phyloP scores from a whole-genome alignment of 2,888 invertebrate genomes.

The Ceratothoa steindachneri region DNA sequence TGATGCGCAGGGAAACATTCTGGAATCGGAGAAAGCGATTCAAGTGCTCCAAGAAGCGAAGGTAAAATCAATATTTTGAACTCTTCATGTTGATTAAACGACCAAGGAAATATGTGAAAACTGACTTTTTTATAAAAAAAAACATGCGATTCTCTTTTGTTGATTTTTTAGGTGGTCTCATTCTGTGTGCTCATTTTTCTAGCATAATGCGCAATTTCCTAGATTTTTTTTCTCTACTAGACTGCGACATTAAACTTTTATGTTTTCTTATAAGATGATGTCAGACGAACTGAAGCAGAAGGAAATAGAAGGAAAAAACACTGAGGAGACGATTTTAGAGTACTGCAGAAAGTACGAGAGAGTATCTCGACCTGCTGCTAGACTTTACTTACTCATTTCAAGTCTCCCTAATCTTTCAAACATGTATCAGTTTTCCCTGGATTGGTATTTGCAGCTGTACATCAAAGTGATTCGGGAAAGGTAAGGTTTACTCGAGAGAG shows the following conservation, averaged over 20 bases:
- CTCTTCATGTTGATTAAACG: too few relatives aligned
- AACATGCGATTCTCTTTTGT: too few relatives aligned
- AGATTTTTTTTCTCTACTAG: too few relatives aligned
- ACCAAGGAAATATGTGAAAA: too few relatives aligned
- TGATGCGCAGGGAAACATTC: constrained; percentile 38
- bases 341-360: constrained; percentile 36
- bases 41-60: constrained; percentile 36
- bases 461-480: constrained; percentile 26
- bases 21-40: constrained; percentile 40
- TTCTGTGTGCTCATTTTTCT: too few relatives aligned
- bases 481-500: too few relatives aligned
- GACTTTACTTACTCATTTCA: constrained; percentile 29
- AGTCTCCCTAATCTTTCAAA: constrained; percentile 27
- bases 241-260: too few relatives aligned
- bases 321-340: constrained; percentile 25
- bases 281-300: constrained; percentile 39
- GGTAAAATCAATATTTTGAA: neutral
- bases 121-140: too few relatives aligned
- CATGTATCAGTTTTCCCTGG: constrained; percentile 37
- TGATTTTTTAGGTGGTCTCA: neutral
- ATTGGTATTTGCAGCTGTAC: constrained; percentile 37
- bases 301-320: constrained; percentile 31
- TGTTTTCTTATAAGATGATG: constrained; percentile 23
- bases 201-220: too few relatives aligned
- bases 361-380: constrained; percentile 30